Conservation (phyloP, 2,888 invertebrate species). For the Agrotis exclamationis region DNA sequence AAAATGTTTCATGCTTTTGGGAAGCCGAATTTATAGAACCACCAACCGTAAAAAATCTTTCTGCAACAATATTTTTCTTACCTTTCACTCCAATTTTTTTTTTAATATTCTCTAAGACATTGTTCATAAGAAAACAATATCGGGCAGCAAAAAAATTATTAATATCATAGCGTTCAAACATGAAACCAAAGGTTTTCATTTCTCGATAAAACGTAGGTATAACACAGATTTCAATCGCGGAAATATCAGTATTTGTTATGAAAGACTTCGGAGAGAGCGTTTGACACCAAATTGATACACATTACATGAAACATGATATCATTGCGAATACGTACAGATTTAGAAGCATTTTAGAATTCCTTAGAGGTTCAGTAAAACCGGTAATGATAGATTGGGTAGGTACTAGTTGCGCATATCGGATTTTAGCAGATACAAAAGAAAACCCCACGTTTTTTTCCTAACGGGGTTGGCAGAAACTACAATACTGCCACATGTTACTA, state of each 20-base stretch:
- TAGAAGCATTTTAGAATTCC: neutral
- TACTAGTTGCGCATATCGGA: too few species aligned
- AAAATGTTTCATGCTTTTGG: neutral
- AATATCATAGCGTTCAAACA: constrained; percentile 35
- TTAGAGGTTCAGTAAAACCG: too few species aligned
- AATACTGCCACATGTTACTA: too few species aligned
- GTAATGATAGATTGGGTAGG: too few species aligned
- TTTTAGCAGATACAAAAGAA: too few species aligned
- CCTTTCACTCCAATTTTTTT: constrained; percentile 16
- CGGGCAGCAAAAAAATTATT: constrained; percentile 41
- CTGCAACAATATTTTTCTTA: constrained; percentile 18
- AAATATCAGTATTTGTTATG: constrained; percentile 13
- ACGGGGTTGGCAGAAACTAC: too few species aligned
- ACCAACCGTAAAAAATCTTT: constrained; percentile 13
- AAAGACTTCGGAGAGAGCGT: constrained; percentile 3
- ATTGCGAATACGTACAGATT: neutral
- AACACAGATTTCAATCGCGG: constrained; percentile 14
- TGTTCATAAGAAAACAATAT: constrained; percentile 45
- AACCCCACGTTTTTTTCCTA: too few species aligned
- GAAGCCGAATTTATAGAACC: neutral
- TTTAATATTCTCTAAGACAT: constrained; percentile 30
- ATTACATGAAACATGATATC: neutral
- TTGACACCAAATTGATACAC: neutral
- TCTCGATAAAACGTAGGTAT: constrained; percentile 23
- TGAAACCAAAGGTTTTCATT: constrained; percentile 29